These are phyloP conservation scores for Oithona nana DNA, from an alignment of 2,888 invertebrate species.

Conservation along the genomic window DNA sequence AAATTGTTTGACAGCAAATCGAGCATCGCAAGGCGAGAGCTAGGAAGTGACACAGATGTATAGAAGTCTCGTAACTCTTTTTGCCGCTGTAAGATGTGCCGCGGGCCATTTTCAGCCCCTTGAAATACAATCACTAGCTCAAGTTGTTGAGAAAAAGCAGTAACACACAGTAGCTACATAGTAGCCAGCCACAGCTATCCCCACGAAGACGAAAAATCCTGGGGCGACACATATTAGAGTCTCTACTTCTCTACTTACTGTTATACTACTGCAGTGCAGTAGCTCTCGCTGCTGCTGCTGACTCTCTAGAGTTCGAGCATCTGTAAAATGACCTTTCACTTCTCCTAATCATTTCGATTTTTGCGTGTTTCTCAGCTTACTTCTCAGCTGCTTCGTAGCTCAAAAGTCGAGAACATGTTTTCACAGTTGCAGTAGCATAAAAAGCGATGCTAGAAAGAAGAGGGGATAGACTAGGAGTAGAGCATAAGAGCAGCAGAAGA, in stretches of 20 bases:
- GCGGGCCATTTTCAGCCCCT: neutral
- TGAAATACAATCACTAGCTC: neutral
- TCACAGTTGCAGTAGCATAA: neutral
- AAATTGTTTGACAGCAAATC: too few species aligned
- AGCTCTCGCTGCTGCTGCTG: neutral
- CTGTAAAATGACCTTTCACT: neutral
- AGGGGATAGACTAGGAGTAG: neutral
- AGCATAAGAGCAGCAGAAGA: too few species aligned
- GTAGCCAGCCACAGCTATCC: too few species aligned
- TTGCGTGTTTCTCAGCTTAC: neutral
- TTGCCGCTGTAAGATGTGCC: too few species aligned
- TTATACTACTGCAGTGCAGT: too few species aligned
- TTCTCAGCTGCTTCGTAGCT: too few species aligned
- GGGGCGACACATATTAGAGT: neutral
- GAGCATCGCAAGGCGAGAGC: neutral
- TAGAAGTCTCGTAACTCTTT: too few species aligned
- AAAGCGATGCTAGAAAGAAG: neutral
- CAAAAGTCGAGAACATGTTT: too few species aligned
- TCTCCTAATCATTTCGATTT: too few species aligned
- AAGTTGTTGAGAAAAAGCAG: too few species aligned
- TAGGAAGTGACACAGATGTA: too few species aligned
- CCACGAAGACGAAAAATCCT: neutral
- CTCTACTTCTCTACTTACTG: neutral
- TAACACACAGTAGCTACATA: too few species aligned
- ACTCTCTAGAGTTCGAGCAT: neutral